Evolutionary conservation across 2,888 invertebrate genomes (phyloP), one percentile per base, ranked within the genome.

Genomic region (Limnephilus auricula): DNA sequence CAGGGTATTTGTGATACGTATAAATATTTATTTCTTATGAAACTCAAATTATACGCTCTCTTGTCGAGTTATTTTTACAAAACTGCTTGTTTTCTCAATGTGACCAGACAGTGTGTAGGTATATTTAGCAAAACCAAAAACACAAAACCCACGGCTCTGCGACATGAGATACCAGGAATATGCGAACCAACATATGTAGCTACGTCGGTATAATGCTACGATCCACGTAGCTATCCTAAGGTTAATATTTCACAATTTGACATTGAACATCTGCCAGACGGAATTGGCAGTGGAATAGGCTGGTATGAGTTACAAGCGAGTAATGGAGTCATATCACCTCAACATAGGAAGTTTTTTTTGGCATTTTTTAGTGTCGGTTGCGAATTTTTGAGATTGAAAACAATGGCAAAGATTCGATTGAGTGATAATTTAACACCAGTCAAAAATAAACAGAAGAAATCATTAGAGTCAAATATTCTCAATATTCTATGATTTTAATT

Each of bases 171-270:
- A 65, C 9, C 25, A 65, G 25, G 25, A 65, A n/a, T 65, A 65
- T 25, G 25, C n/a, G 65, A 65, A 65, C 65, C 9, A 9, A 40
- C 40, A 12, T 12, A n/a, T 9, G 15, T 45, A 15, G 45, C 45
- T 45, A 40, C 40, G 13, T 40, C 13, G 40, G 2, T 40, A 40
- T 9, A 25, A 65, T 25, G 25, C 25, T 65, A 65, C 65, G n/a
- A 65, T 25, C n/a, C 65, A 80, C 80, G 32, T 80, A 15, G 86
- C 31, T 86, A 30, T 25, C 32, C 5, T 32, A 40, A 32, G 86
- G 89, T 89, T 89, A 79, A 89, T 89, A 89, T 89, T 89, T 89
- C 50, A 89, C 37, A 45, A 45, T 89, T 82, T 89, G 89, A 89
- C 89, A 89, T 50, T 79, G 89, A 82, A 89, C 89, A 89, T 89